Evolutionary conservation across 2,113 vertebrate species (phyloP), one percentile per base, ranked within the genome.

Genomic region (Asarcornis scutulata): DNA sequence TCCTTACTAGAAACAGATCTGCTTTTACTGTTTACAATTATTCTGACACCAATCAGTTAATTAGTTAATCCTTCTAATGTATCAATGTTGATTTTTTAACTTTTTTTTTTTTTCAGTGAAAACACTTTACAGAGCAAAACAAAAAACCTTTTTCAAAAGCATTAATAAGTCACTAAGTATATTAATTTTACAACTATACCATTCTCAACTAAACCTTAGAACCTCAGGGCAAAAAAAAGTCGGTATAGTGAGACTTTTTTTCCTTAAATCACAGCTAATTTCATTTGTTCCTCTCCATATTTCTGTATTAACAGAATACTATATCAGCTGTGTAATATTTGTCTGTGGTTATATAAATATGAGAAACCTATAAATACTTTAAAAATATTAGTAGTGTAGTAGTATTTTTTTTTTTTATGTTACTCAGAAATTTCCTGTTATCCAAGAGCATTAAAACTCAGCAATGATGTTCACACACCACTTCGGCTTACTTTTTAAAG

Each of bases 1-100:
- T 75, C 76, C 80, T 90, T 83, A 63, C 93, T 92, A 93, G 86
- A 90, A 94, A 81, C 32, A 59, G 59, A 93, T 83, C 68, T 92
- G 63, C 83, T 40, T 40, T 40, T 40, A 67, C 46, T 71, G 72
- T 63, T 95, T 69, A 66, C 55, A 79, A 77, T 93, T 91, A 55
- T 10, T 90, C 21, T 86, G 71, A 63, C 44, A 74, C 2, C 53
- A 38, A 73, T 52, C 63, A 53, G 29, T 80, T 73, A 85, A 34
- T 48, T 68, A 12, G 14, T 71, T 69, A 92, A 81, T 83, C 27
- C 40, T 83, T 92, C 4, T 4, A 74, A 94, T 59, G 9, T 55
- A 63, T 62, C 4, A 46, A 58, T 10, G 16, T 16, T 86, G 59
- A 25, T 46, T 67, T 88, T 44, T 59, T 14, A 18, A 36, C 36